Evolutionary conservation across 2,113 vertebrate genomes (phyloP).

Genomic region (Ptychochromis oligacanthus): DNA sequence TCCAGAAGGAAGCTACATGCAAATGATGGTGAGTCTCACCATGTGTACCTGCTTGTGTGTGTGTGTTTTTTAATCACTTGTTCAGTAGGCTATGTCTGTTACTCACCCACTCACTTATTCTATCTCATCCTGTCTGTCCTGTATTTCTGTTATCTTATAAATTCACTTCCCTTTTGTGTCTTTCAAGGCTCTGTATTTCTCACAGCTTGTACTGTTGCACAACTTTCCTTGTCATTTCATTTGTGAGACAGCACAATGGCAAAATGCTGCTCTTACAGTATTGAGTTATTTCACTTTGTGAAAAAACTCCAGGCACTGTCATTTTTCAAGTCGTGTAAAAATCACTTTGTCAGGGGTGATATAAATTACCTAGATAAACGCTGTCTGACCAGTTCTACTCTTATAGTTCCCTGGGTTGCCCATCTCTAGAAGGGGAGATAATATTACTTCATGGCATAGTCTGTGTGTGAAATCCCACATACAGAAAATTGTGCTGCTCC

Average conservation of each 20-base stretch:
- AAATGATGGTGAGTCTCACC: conserved; percentile 24
- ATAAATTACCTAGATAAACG: conserved; percentile 62
- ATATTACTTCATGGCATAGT: conserved; percentile 27
- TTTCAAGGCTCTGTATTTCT: neutral
- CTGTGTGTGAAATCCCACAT: neutral
- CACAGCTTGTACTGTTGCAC: neutral
- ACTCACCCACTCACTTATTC: neutral
- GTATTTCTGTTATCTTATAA: neutral
- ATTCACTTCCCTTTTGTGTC: neutral
- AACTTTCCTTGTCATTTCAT: conserved; percentile 22
- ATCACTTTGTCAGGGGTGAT: conserved; percentile 60
- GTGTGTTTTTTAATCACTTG: neutral
- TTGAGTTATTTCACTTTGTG: conserved; percentile 49
- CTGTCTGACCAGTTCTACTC: conserved; percentile 41
- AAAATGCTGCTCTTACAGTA: conserved; percentile 35
- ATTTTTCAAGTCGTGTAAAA: conserved; percentile 65
- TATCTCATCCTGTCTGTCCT: neutral
- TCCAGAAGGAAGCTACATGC: conserved; percentile 22
- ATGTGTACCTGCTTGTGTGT: neutral
- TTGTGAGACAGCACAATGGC: neutral
- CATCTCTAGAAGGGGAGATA: conserved; percentile 33
- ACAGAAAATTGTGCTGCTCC: conserved; percentile 39
- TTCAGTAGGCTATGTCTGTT: conserved; percentile 5
- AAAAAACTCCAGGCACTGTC: conserved; percentile 61
- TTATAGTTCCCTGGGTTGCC: conserved; percentile 39